Evolutionary conservation across 1,140 invertebrate genomes (phyloP), one percentile per base, ranked within the genome.

Genomic region (Procambarus clarkii): DNA sequence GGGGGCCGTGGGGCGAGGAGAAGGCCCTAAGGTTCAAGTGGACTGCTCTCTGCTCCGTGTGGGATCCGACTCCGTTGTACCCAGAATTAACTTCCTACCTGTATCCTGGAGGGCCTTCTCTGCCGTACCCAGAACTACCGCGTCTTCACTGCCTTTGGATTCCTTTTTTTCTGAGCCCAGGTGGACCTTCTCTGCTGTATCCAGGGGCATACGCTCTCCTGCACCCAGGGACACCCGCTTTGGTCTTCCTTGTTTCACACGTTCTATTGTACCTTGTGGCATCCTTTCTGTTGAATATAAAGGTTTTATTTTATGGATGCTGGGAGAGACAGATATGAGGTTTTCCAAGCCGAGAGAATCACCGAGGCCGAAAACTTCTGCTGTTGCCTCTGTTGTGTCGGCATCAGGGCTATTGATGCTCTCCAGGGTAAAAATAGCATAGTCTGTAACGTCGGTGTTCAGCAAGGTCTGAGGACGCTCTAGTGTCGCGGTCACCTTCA

Each of bases 361-460:
- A 74, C 69, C 34, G 3, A 18, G 18, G 64, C 18, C 3, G 69
- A 21, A 74, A 21, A 5, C 69, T 9, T 21, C 21, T 24, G n/a
- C 8, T 15, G 24, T 8, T 1, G 4, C 50, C 50, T 54, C 50
- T 54, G 50, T 13, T 54, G 13, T 13, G 50, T 54, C 50, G 8
- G 13, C 50, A 13, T 54, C n/a, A 74, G 69, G 15, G 69, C 21
- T 8, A 8, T 34, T 24, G 2, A 34, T 1, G 69, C 3, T 74
- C 0, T 86, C 74, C 18, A 60, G 44, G 34, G 74, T 58, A 11
- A 50, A 7, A n/a, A 78, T 44, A 18, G 13, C 50, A 34, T 86
- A 86, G 74, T 86, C 85, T 13, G 74, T 77, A 24, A 77, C 54
- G 5, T 86, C 85, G 3, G 71, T 77, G 50, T n/a, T 71, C 48